Base-by-base conservation (phyloP, 2,797 vertebrate species). In the Xiphophorus birchmanni region DNA sequence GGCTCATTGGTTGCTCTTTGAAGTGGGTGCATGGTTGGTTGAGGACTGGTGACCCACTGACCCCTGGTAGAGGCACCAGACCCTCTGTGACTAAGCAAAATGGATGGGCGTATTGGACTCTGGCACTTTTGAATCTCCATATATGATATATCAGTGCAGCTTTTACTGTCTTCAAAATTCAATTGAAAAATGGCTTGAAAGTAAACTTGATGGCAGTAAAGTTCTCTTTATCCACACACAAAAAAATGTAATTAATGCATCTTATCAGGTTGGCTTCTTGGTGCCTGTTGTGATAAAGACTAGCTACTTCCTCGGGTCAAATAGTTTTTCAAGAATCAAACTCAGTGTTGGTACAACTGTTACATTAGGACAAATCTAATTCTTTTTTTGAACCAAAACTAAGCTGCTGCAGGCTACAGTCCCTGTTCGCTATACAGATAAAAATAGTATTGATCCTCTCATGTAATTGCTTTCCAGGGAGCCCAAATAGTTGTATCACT, bases 371-470 rank as follows among this genome's bases (percentile, higher is more conserved):
- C 12, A 26, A 8, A 17, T 2, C 26, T 23, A 80, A 44, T 9
- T 72, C 35, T 78, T 82, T 71, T 21, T 82, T 54, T 45, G n/a
- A 84, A 80, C 44, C 73, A 73, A 75, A 80, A 44, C 44, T 69
- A 76, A 63, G 3, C 44, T 11, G 23, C 65, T 18, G 4, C 74
- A 74, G 32, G 60, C 60, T 77, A 23, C 58, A 65, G 52, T 35
- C 63, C 77, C 26, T 78, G 45, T 73, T 80, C 8, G 58, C 45
- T 1, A 6, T 21, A 52, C 3, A 76, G 7, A 74, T 29, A 29
- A 71, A 15, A 80, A 13, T 4, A 0, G 1, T 54, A 76, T 80
- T 1, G 2, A 82, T 67, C 23, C 42, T 35, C 18, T 80, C 7
- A 78, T 80, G 32, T 47, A 72, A 74, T 56, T 79, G 18, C 76